Conservation (phyloP, 2,113 vertebrate genomes). For the Centrocercus urophasianus region DNA sequence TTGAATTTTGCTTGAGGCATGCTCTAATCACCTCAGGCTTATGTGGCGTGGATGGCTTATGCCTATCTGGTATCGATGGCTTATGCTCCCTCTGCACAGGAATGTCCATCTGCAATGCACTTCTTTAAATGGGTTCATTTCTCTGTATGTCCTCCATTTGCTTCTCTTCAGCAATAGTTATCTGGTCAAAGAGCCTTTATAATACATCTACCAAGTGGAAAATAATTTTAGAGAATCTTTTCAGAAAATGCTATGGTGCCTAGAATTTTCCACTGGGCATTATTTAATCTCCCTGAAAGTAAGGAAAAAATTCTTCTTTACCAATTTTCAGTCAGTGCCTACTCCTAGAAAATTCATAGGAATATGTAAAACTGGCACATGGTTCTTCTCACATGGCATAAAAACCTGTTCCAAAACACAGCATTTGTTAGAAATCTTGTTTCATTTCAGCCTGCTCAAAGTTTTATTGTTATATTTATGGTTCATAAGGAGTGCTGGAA, state of each 20-base stretch:
- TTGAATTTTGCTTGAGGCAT: not conserved
- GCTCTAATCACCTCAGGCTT: not conserved
- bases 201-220: not conserved
- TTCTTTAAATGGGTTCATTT: not conserved
- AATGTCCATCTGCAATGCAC: not conserved
- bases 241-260: not conserved
- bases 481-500: not conserved
- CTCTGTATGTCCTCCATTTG: not conserved
- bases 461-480: not conserved
- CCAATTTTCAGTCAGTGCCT: not conserved
- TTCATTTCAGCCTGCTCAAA: not conserved
- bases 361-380: not conserved
- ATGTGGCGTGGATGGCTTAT: not conserved
- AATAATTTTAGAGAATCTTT: not conserved
- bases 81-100: not conserved
- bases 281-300: not conserved
- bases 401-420: not conserved
- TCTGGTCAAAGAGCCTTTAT: not conserved
- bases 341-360: not conserved
- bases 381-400: rapidly evolving
- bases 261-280: not conserved
- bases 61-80: no score
- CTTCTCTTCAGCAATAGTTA: not conserved
- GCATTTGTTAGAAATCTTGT: not conserved
- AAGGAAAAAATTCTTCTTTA: not conserved